A percentile compares a stretch with the other conserved stretches of the same genome.
Evolutionary conservation across 2,797 vertebrate species (phyloP).

Genomic region (Catamblyrhynchus diadema): DNA sequence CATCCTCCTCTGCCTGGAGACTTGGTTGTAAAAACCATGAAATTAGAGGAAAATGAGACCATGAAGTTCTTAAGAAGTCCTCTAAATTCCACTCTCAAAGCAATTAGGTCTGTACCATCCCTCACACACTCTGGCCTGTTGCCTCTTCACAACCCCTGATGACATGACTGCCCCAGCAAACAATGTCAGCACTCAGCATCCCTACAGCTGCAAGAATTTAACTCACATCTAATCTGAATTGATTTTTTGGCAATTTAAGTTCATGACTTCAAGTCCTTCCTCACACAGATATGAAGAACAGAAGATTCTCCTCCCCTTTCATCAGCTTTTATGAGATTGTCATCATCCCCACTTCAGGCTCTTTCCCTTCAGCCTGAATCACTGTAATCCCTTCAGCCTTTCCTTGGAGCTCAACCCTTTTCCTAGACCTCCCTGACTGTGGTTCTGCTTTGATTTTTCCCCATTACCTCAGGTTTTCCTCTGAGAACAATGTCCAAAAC

Average conservation of each 20-base stretch:
- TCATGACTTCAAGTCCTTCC: not conserved
- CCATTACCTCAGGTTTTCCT: not conserved
- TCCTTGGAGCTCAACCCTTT: not conserved
- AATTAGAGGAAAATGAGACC: not conserved
- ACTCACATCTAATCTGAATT: slow-evolving; percentile 15
- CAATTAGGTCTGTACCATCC: not conserved
- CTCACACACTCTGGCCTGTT: not conserved
- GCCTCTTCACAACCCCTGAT: not conserved
- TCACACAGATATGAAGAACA: not conserved
- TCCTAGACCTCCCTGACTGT: not conserved
- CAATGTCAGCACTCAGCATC: not conserved
- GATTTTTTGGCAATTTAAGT: slow-evolving; percentile 29
- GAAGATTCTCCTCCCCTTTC: slow-evolving; percentile 47
- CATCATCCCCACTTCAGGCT: not conserved
- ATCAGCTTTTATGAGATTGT: slow-evolving; percentile 53
- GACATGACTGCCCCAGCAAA: not conserved
- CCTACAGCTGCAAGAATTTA: not conserved
- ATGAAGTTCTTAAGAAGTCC: not conserved
- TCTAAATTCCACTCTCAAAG: not conserved
- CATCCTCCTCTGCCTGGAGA: slow-evolving; percentile 11
- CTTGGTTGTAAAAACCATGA: not conserved
- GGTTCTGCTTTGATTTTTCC: not conserved
- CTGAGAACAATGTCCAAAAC: not conserved
- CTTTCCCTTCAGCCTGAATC: not conserved
- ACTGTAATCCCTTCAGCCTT: not conserved